Evolutionary conservation across 37 sponge, comb jelly and placozoan genomes (phyloP).

Genomic region (Halisarca cf. caerulea): DNA sequence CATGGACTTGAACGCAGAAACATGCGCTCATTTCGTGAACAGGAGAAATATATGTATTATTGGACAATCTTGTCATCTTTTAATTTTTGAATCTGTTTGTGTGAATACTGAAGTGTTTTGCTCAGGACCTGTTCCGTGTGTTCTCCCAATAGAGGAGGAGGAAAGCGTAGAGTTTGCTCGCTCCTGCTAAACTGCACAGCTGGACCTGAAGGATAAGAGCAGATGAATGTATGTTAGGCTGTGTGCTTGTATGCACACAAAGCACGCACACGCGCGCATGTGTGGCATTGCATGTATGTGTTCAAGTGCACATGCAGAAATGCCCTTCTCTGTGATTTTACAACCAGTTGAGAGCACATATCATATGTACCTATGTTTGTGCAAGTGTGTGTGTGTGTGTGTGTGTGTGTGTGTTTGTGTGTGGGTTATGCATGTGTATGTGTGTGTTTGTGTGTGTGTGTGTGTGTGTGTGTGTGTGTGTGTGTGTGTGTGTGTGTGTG

Average conservation of each 20-base stretch:
- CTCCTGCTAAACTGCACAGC: not conserved
- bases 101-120: not conserved
- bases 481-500: too few species aligned
- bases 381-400: too few species aligned
- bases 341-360: not conserved
- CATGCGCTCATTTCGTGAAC: not conserved
- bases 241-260: not conserved
- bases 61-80: not conserved
- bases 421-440: too few species aligned
- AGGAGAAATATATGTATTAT: not conserved
- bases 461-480: too few species aligned
- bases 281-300: not conserved
- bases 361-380: too few species aligned
- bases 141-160: slow-evolving; percentile 3
- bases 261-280: not conserved
- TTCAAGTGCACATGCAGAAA: not conserved
- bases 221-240: too few species aligned
- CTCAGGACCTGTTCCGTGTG: slow-evolving; percentile 11
- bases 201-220: slow-evolving; percentile 7
- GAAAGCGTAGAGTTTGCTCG: not conserved
- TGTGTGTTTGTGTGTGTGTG: too few species aligned
- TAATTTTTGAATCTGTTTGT: slow-evolving; percentile 7
- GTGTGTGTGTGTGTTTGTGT: too few species aligned
- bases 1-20: too few species aligned
- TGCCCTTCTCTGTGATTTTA: not conserved